These are phyloP conservation scores for Chrysemys picta DNA, from an alignment of 2,113 vertebrate species.

Conservation along the genomic window DNA sequence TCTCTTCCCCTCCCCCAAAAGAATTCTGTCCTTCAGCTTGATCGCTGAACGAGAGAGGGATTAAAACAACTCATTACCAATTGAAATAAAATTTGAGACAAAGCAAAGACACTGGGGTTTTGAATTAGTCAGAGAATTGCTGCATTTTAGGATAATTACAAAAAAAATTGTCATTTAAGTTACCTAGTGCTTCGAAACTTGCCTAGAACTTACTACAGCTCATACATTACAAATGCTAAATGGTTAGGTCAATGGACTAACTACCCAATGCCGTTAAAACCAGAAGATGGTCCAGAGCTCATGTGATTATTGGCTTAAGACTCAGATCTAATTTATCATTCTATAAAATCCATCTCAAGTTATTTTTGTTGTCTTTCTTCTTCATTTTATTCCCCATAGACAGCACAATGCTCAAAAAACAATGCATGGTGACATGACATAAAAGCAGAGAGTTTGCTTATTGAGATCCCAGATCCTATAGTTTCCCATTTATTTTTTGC, in stretches of 20 bases:
- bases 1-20: rapidly evolving
- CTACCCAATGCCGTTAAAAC: neutral
- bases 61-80: slow-evolving; percentile 28
- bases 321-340: neutral
- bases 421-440: neutral
- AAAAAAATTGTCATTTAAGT: too few relatives aligned
- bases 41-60: neutral
- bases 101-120: neutral
- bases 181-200: neutral
- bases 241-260: neutral
- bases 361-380: neutral
- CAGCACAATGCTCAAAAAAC: neutral
- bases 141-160: neutral
- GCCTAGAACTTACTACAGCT: neutral
- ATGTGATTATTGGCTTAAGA: neutral
- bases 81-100: slow-evolving; percentile 31
- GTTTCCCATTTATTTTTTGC: neutral
- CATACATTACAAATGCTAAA: neutral
- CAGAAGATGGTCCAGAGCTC: neutral
- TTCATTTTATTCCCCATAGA: neutral
- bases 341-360: neutral
- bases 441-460: neutral
- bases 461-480: neutral
- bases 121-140: slow-evolving; percentile 13
- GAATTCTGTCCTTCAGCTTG: neutral